Evolutionary conservation across 2,888 invertebrate genomes (phyloP).

Genomic region (Ectemnius continuus): DNA sequence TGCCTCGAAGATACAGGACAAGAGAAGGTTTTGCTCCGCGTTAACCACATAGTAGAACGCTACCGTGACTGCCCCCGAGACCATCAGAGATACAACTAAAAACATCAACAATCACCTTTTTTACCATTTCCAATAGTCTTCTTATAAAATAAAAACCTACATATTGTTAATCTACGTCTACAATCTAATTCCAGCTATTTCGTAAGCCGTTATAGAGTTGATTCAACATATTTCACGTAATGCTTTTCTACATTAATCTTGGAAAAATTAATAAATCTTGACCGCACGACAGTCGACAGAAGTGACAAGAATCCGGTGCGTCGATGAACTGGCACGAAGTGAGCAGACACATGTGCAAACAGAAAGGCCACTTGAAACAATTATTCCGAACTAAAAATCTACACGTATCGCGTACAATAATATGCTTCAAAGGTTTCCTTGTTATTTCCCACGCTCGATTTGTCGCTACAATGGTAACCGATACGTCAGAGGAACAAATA

Average conservation of each 20-base stretch:
- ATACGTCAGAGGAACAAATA: slow-evolving; percentile 1
- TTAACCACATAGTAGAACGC: slow-evolving; percentile 87
- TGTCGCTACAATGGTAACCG: neutral
- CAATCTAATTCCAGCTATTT: neutral
- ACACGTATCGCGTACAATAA: neutral
- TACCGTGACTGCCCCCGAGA: slow-evolving; percentile 86
- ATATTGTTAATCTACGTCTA: neutral
- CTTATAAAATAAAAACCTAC: neutral
- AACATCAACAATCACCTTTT: slow-evolving; percentile 28
- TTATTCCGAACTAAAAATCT: neutral
- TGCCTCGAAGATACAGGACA: slow-evolving; percentile 89
- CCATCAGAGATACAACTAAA: slow-evolving; percentile 86
- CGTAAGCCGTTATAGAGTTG: too few species aligned
- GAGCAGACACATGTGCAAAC: neutral
- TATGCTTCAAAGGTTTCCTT: neutral
- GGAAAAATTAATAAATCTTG: neutral
- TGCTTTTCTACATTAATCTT: neutral
- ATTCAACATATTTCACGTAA: neutral
- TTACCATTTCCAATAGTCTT: neutral
- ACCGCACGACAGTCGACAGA: neutral
- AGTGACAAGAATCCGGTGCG: neutral
- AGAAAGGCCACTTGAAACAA: neutral
- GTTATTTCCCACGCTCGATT: neutral
- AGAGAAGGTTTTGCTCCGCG: slow-evolving; percentile 84
- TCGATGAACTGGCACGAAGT: neutral